A percentile compares a stretch with the other conserved stretches of the same genome.
phyloP scores from a whole-genome alignment of 2,888 invertebrate species.

The Lasiommata megera region DNA sequence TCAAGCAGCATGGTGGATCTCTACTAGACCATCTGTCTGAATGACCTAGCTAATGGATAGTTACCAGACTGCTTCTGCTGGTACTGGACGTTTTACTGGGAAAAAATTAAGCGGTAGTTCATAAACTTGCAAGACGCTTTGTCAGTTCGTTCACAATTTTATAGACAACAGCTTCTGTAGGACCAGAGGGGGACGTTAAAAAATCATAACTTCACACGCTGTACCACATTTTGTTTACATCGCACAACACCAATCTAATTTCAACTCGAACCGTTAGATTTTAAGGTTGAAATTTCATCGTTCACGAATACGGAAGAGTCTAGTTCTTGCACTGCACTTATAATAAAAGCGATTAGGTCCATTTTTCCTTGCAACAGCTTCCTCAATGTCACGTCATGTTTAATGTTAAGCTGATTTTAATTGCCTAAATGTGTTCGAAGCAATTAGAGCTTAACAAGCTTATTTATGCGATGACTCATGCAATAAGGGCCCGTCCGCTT shows the following conservation, averaged over 20 bases:
- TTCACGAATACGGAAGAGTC: conserved; percentile 16
- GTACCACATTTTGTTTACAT: conserved; percentile 23
- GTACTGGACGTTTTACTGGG: neutral
- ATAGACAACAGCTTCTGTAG: conserved; percentile 12
- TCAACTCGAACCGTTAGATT: neutral
- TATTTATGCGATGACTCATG: conserved; percentile 34
- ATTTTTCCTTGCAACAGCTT: conserved; percentile 21
- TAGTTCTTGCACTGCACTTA: conserved; percentile 9
- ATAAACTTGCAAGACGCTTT: no score
- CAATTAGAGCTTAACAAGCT: conserved; percentile 42
- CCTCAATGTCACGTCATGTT: conserved; percentile 34
- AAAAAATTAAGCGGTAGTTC: no score
- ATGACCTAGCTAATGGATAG: no score
- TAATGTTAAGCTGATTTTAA: conserved; percentile 38
- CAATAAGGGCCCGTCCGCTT: neutral
- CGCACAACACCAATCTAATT: neutral
- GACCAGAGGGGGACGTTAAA: conserved; percentile 7
- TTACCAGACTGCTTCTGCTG: no score
- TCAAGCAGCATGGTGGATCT: no score
- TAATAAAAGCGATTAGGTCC: conserved; percentile 17
- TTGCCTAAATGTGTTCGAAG: conserved; percentile 43
- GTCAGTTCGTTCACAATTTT: no score
- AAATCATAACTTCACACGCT: conserved; percentile 26
- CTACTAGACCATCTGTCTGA: no score
- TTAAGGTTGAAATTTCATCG: conserved; percentile 13